Percentiles rank a stretch among this genome's conserved stretches.
Evolutionary conservation across 2,113 vertebrate species (phyloP).

Genomic region (Gorsachius goisagi): DNA sequence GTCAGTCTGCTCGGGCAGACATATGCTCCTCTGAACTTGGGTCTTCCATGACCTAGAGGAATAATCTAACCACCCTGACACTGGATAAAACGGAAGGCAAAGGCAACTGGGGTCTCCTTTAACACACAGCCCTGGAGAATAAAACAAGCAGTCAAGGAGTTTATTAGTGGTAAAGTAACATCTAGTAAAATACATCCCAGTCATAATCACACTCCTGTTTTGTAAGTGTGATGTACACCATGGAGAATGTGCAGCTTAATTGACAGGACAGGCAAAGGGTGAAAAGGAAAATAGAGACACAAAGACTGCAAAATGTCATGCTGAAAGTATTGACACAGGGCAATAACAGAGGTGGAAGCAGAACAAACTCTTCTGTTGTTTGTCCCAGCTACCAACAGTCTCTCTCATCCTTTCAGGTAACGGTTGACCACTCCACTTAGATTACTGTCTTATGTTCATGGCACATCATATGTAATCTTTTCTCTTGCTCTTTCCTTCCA

Average conservation of each 20-base stretch:
- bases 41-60: not conserved
- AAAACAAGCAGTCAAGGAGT: not conserved
- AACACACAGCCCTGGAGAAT: not conserved
- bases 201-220: not conserved
- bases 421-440: not conserved
- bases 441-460: not conserved
- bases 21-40: not conserved
- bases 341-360: not conserved
- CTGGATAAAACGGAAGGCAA: not conserved
- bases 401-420: not conserved
- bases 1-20: not conserved
- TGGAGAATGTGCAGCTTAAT: not conserved
- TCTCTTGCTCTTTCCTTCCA: not conserved
- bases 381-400: not conserved
- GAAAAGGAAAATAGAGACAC: not conserved
- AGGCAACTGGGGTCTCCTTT: not conserved
- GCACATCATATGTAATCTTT: not conserved
- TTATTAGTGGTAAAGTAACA: not conserved
- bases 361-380: not conserved
- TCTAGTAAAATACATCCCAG: not conserved
- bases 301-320: not conserved
- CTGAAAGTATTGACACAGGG: not conserved
- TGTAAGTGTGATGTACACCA: not conserved
- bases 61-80: not conserved
- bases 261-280: not conserved